Evolutionary conservation across 2,113 vertebrate species (phyloP).

Genomic region (Thryonomys swinderianus): DNA sequence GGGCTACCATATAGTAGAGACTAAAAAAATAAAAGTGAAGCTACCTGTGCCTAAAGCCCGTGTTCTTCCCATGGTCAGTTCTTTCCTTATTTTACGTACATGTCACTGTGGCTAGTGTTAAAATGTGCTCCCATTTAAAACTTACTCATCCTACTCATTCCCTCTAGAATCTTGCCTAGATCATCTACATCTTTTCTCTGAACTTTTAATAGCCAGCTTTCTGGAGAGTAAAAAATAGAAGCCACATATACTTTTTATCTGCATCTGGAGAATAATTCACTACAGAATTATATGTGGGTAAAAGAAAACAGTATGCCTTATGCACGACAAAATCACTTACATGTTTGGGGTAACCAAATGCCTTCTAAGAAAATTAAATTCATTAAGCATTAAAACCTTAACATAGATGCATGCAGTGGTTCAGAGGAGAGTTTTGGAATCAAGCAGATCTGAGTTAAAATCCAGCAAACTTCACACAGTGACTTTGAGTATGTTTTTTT

Average conservation of each 20-base stretch:
- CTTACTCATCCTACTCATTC: not conserved
- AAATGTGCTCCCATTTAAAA: not conserved
- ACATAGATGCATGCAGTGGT: not conserved
- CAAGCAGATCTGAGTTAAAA: not conserved
- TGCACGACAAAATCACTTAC: not conserved
- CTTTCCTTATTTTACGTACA: not conserved
- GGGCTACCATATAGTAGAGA: not conserved
- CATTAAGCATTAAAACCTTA: not conserved
- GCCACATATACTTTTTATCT: not conserved
- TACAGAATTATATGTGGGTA: not conserved
- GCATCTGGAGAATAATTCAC: not conserved
- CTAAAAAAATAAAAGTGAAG: not conserved
- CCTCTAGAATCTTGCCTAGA: not conserved
- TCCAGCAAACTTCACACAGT: not conserved
- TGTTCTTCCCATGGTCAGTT: not conserved
- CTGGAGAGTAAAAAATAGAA: not conserved
- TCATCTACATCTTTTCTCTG: not conserved
- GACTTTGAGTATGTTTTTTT: not conserved
- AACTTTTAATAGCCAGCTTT: not conserved
- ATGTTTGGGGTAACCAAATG: not conserved
- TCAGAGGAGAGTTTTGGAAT: not conserved
- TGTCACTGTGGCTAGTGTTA: not conserved
- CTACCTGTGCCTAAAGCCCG: not conserved
- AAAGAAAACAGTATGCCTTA: not conserved
- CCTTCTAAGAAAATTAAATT: not conserved